Evolutionary conservation across 2,113 vertebrate species (phyloP), one percentile per base, ranked within the genome.

Genomic region (Tor tambroides): DNA sequence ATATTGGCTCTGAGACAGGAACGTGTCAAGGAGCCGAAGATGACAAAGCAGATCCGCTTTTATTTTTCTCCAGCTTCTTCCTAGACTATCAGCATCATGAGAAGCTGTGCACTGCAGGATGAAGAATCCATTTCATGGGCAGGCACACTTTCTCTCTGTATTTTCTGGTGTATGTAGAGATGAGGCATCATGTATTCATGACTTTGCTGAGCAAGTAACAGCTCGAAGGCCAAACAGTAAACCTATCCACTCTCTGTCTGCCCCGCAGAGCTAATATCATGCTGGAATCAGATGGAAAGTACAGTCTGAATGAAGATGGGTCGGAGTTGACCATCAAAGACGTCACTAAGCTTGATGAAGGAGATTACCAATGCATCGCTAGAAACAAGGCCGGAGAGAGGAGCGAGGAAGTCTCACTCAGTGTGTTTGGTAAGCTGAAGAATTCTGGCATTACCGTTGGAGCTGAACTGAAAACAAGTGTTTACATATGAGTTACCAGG

Each of bases 301-400:
- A 97, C 92, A 91, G 91, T 78, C 95, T 99, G 92, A 98, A 94
- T 38, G 96, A 96, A 0, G 97, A 99, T 0, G 97, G 96, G 17
- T 98, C 98, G 0, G 96, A 98, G 91, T 93, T 99, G 93, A 87
- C 95, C 69, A 98, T 99, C 92, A 94, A 92, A 87, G 95, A 93
- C 12, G 96, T 99, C 90, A 96, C 95, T 41, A 99, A 99, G 94
- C 93, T 94, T 1, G 98, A 99, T 0, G 97, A 99, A 88, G 97
- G 98, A 1, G 98, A 99, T 91, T 99, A 99, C 54, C 90, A 95
- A 88, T 99, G 98, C 93, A 97, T 97, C 0, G 98, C 98, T 0
- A 96, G 95, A 93, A 99, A 99, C 95, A 99, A 99, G 92, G 98
- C 98, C 0, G 98, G 98, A 0, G 94, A 97, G 90, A 96, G 95